These are phyloP conservation scores for Hippolais icterina DNA, from an alignment of 2,113 vertebrate species.

Conservation along the genomic window DNA sequence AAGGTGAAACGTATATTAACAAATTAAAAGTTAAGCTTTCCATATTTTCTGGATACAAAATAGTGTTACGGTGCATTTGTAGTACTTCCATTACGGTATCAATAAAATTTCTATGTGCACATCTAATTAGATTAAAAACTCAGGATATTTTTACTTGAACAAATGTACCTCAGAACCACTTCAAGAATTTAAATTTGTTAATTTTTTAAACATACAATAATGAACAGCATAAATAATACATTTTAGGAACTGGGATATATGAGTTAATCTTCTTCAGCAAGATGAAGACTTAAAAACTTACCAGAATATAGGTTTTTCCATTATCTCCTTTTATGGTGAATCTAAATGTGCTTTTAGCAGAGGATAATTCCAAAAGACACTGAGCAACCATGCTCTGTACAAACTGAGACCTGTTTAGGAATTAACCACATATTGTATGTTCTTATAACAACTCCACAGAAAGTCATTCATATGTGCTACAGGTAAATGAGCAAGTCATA, in stretches of 20 bases:
- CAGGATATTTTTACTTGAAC: not conserved
- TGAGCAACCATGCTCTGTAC: conserved; percentile 81
- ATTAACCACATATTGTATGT: conserved; percentile 15
- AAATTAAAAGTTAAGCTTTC: not conserved
- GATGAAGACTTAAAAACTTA: conserved; percentile 62
- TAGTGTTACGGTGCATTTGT: not conserved
- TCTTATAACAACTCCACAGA: not conserved
- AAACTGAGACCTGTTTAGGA: conserved; percentile 80
- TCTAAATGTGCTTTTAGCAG: conserved; percentile 86
- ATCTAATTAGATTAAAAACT: not conserved
- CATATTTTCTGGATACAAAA: not conserved
- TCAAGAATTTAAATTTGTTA: not conserved
- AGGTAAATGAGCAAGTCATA: not conserved
- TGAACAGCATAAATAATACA: not conserved
- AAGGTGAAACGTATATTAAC: not conserved
- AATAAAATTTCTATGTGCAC: not conserved
- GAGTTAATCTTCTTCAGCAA: not conserved
- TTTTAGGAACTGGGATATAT: not conserved
- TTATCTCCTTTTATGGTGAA: conserved; percentile 86
- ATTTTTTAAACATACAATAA: not conserved
- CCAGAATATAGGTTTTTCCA: conserved; percentile 83
- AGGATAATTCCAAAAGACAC: conserved; percentile 83
- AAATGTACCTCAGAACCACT: not conserved
- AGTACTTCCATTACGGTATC: not conserved
- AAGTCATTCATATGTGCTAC: not conserved